These are phyloP conservation scores for Lithophane ornitopus DNA, from an alignment of 2,888 invertebrate genomes.

Conservation along the genomic window DNA sequence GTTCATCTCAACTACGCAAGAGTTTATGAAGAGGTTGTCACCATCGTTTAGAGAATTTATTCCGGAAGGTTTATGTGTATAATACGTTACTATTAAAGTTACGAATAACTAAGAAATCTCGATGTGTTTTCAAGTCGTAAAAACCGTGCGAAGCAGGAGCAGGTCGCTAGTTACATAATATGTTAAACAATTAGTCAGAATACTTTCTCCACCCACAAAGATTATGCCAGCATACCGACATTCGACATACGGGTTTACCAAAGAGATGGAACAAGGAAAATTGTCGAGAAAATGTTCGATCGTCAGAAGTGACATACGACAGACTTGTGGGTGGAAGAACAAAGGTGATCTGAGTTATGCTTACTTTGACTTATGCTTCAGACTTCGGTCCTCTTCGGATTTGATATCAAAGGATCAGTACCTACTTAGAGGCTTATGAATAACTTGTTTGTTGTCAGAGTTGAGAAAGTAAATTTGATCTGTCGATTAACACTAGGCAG, in stretches of 20 bases:
- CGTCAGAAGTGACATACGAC: constrained; percentile 18
- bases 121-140: no score
- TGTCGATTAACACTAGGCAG: no score
- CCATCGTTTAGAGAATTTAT: no score
- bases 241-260: constrained; percentile 9
- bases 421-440: neutral
- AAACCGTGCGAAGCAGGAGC: no score
- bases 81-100: no score
- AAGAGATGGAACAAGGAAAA: constrained; percentile 35
- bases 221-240: constrained; percentile 8
- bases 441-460: neutral
- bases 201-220: constrained; percentile 3
- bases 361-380: neutral
- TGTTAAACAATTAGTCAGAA: neutral
- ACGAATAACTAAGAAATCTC: no score
- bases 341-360: constrained; percentile 15
- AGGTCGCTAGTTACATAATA: no score
- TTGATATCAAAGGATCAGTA: constrained; percentile 14
- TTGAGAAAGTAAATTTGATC: no score
- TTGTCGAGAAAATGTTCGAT: constrained; percentile 22
- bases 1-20: no score
- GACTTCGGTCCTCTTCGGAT: constrained; percentile 8
- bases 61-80: no score
- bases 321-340: constrained; percentile 9
- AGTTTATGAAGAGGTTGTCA: no score